phyloP scores from a whole-genome alignment of 30 jellyfish, hydroid and myxozoan genomes.

The Pelagia noctiluca region DNA sequence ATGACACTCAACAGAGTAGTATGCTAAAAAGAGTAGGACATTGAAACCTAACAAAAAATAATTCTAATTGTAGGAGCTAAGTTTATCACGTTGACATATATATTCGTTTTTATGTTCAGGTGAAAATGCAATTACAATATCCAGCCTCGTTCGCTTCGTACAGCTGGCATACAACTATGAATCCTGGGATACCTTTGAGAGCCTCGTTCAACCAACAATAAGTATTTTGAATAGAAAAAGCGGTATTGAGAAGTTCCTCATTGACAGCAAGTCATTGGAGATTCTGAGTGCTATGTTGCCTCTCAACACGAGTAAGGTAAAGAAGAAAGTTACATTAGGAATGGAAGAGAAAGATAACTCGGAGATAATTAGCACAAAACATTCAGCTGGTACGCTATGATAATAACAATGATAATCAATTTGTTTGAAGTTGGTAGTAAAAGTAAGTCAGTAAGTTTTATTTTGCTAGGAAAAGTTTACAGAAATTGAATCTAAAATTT shows the following conservation, averaged over 20 bases:
- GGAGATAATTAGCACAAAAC: constrained; percentile 43
- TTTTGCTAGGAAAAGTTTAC: too few relatives aligned
- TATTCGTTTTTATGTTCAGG: constrained; percentile 32
- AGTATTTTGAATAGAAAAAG: constrained; percentile 9
- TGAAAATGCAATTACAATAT: constrained; percentile 42
- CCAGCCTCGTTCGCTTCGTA: constrained; percentile 67
- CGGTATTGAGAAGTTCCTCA: constrained; percentile 6
- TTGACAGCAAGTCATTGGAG: constrained; percentile 64
- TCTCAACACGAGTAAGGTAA: constrained; percentile 40
- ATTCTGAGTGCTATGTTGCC: constrained; percentile 70
- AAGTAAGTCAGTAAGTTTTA: too few relatives aligned
- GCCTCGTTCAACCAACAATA: constrained; percentile 59
- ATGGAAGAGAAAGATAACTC: constrained; percentile 67
- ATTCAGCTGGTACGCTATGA: constrained; percentile 56
- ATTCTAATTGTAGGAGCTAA: not conserved
- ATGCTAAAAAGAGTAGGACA: too few relatives aligned
- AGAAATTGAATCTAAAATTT: too few relatives aligned
- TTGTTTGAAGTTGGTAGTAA: too few relatives aligned
- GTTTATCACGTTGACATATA: not conserved
- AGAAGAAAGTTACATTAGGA: constrained; percentile 64
- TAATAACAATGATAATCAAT: too few relatives aligned
- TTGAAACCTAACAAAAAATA: too few relatives aligned
- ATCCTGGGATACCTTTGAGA: constrained; percentile 84
- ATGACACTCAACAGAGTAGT: too few relatives aligned
- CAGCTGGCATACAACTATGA: constrained; percentile 84